Evolutionary conservation across 2,113 vertebrate species (phyloP), one percentile per base, ranked within the genome.

Genomic region (Oenanthe melanoleuca): DNA sequence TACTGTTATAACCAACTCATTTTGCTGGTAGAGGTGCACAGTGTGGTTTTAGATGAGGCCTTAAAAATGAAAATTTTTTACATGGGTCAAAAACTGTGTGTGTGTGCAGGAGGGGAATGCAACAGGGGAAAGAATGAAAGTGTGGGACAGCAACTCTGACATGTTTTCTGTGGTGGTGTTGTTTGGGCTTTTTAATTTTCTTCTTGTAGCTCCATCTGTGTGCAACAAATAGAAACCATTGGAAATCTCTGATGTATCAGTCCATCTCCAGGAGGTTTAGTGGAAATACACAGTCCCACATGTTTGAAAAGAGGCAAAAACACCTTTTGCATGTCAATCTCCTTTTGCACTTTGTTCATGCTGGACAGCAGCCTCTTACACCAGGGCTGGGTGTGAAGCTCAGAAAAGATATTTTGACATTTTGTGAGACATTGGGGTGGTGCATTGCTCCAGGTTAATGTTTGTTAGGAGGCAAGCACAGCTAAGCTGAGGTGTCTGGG

Each of bases 71-170:
- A 28, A 23, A 6, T 11, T 64, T 82, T 82, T 88, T 40, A 10
- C 2, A 0, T 18, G 24, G 12, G 18, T 66, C 45, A 49, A 63
- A 59, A 88, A 28, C 3, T 20, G 17, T 5, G 23, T 2, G 1
- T 34, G 1, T 34, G 25, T 50, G 38, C 21, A 13, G 47, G 70
- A 85, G 56, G 25, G 10, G 12, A 73, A 25, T 0, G 4, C 5
- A 57, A 12, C 5, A 49, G 45, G 55, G 22, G 14, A 49, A 44
- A 44, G 4, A 65, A 53, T 40, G 37, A 6, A 78, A 74, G 17
- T 12, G 14, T 9, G 6, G 52, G 49, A 44, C 6, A n/a, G 8
- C 2, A 4, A 24, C 29, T 20, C 9, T 64, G 44, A 26, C 6
- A 2, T 1, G 3, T 5, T 55, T 53, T 60, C 53, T 53, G 38